These are phyloP conservation scores for Cynodonichthys magdalenae DNA, from an alignment of 2,797 vertebrate species.

Conservation along the genomic window DNA sequence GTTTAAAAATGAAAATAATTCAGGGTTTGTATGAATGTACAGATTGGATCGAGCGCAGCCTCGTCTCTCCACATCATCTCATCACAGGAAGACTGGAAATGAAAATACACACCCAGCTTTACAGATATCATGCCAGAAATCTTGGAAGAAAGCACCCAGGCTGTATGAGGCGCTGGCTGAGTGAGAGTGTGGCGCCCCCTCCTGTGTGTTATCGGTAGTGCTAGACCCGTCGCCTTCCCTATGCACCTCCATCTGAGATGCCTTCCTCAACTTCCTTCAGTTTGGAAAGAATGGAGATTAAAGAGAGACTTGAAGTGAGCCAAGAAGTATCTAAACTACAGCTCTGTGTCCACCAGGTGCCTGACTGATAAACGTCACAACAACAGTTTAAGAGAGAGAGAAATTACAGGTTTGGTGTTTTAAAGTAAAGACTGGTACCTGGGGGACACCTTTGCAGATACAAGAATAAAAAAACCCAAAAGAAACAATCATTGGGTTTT, in stretches of 20 bases:
- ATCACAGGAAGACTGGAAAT: constrained; percentile 57
- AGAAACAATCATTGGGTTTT: background rate
- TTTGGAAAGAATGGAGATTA: constrained; percentile 85
- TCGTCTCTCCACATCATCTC: constrained; percentile 37
- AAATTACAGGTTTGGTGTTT: background rate
- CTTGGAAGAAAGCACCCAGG: constrained; percentile 93
- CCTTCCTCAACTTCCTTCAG: constrained; percentile 99
- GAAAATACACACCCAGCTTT: constrained; percentile 98
- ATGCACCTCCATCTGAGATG: constrained; percentile 97
- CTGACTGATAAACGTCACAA: background rate
- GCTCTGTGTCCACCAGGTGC: constrained; percentile 32
- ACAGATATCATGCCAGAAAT: constrained; percentile 98
- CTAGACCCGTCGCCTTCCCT: constrained; percentile 99
- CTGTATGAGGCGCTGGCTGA: constrained; percentile 87
- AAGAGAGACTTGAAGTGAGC: constrained; percentile 65
- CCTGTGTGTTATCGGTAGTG: constrained; percentile 98
- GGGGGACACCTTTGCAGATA: constrained; percentile 34
- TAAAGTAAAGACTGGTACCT: constrained; percentile 2
- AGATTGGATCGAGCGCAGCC: constrained; percentile 21
- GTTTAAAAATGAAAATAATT: too few species aligned
- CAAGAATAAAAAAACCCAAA: constrained; percentile 11
- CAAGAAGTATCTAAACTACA: constrained; percentile 22
- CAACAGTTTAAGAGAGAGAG: too few species aligned
- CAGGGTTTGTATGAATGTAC: background rate
- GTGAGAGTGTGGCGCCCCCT: constrained; percentile 88